A percentile compares a stretch with the other conserved stretches of the same genome.
Conservation (phyloP, 2,888 invertebrate species). For the Epiblema foenella region DNA sequence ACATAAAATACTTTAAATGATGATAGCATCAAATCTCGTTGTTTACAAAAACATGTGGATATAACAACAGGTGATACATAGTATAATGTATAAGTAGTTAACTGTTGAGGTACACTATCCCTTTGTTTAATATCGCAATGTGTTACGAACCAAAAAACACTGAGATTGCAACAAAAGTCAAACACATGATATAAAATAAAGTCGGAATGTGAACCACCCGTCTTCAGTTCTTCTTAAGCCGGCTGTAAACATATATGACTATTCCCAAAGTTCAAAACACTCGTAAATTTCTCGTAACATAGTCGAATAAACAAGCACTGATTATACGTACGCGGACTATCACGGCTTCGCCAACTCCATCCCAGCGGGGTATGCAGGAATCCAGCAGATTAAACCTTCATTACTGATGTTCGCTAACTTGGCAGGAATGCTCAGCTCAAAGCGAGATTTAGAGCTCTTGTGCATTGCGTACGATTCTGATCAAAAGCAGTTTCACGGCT, state of each 20-base stretch:
- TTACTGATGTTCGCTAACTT: conserved; percentile 76
- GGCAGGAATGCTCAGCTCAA: conserved; percentile 70
- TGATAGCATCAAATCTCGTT: no score
- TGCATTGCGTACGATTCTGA: conserved; percentile 24
- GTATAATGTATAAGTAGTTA: no score
- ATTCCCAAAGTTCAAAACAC: neutral
- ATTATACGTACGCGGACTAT: conserved; percentile 19
- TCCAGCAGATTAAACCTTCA: conserved; percentile 75
- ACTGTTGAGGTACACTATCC: neutral
- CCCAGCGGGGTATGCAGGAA: conserved; percentile 67
- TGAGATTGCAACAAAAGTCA: neutral
- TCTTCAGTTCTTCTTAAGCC: neutral
- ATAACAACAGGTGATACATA: no score
- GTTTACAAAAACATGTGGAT: no score
- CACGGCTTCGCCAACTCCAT: conserved; percentile 58
- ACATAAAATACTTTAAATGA: no score
- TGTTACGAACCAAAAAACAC: neutral
- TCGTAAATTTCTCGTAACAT: neutral
- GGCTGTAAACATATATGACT: neutral
- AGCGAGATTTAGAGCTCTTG: conserved; percentile 63
- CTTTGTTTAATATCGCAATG: neutral
- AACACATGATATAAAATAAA: neutral
- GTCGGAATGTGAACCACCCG: neutral
- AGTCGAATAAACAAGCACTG: conserved; percentile 24
- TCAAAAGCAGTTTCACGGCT: neutral